phyloP scores from a whole-genome alignment of 1,140 invertebrate species.

The Diorhabda elongata region DNA sequence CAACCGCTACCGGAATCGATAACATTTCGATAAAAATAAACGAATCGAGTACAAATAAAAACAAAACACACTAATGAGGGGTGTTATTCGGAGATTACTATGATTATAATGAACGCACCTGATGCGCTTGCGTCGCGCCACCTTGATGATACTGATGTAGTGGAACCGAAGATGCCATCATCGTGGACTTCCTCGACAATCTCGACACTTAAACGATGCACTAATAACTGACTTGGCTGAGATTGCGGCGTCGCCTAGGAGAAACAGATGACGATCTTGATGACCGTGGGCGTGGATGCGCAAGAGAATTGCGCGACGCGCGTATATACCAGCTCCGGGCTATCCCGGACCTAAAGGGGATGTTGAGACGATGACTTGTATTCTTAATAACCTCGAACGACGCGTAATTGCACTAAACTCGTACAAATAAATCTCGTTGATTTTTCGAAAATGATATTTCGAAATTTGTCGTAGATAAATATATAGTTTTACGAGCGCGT shows the following conservation, averaged over 20 bases:
- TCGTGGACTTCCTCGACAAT: conserved; percentile 22
- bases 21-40: too few relatives aligned
- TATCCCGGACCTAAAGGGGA: conserved; percentile 20
- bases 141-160: conserved; percentile 35
- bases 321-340: conserved; percentile 14
- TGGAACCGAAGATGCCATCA: conserved; percentile 42
- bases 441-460: too few relatives aligned
- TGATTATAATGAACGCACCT: conserved; percentile 39
- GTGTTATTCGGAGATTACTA: conserved; percentile 37
- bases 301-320: conserved; percentile 36
- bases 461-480: too few relatives aligned
- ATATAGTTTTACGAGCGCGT: too few relatives aligned
- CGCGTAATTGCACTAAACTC: background rate
- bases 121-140: conserved; percentile 40
- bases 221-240: conserved; percentile 47
- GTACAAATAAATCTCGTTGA: background rate
- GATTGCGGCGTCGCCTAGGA: conserved; percentile 35
- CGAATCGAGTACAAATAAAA: too few relatives aligned
- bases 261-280: conserved; percentile 38
- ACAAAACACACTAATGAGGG: conserved; percentile 30
- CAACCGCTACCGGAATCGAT: too few relatives aligned
- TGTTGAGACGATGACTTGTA: conserved; percentile 8
- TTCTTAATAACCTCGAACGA: conserved; percentile 1
- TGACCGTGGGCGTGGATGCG: conserved; percentile 39
- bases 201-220: conserved; percentile 43